Conservation (phyloP, 2,113 vertebrate genomes). For the Eubucco bourcierii region DNA sequence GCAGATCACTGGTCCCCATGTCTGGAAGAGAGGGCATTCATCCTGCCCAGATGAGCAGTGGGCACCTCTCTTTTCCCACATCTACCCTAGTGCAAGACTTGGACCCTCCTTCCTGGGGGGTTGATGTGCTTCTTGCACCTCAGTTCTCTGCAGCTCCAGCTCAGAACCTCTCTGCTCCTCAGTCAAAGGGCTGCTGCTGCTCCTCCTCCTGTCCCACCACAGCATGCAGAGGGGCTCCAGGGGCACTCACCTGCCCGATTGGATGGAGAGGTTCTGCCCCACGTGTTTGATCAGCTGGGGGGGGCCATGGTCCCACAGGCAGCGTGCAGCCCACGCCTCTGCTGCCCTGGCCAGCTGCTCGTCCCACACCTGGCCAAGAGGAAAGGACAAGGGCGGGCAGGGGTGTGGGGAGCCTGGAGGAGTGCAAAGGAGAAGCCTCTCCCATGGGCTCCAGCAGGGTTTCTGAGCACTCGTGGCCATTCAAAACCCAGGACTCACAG, state of each 20-base stretch:
- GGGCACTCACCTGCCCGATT: slow-evolving; percentile 81
- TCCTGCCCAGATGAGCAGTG: neutral
- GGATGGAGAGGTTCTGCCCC: slow-evolving; percentile 91
- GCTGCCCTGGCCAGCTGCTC: slow-evolving; percentile 84
- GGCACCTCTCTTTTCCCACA: neutral
- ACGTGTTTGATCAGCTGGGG: slow-evolving; percentile 80
- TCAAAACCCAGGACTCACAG: neutral
- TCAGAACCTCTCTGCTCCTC: neutral
- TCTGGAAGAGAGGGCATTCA: neutral
- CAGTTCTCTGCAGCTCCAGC: neutral
- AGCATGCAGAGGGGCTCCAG: rapidly evolving
- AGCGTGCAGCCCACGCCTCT: slow-evolving; percentile 83
- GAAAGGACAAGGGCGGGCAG: neutral
- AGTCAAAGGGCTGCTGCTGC: neutral
- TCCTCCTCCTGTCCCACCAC: neutral
- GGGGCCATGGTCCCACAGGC: slow-evolving; percentile 88
- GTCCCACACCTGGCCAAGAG: slow-evolving; percentile 83
- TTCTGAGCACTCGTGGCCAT: neutral
- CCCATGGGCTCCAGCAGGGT: neutral
- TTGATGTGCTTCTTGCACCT: neutral
- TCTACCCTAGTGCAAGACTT: neutral
- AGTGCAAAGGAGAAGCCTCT: neutral
- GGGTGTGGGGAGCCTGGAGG: neutral
- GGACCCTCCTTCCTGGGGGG: neutral
- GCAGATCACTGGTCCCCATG: rapidly evolving